Base-by-base conservation (phyloP, 2,888 invertebrate species). In the Trissoscelio sp. region DNA sequence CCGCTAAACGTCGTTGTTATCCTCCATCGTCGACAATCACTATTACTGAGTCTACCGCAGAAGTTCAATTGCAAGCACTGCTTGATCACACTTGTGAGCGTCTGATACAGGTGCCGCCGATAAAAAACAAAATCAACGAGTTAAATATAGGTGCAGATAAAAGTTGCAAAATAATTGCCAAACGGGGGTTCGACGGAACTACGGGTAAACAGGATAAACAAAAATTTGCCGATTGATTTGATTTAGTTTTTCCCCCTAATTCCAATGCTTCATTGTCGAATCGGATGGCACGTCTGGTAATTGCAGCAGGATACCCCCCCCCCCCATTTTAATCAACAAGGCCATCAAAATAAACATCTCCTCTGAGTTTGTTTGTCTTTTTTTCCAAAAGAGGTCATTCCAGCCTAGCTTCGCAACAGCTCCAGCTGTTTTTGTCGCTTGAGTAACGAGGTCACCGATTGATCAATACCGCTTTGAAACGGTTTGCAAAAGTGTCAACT, bases 391-490 rank as follows among this genome's bases (percentile, higher is more conserved):
- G 31, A 67, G 75, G 75, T 77, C 75, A 77, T 20, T 37, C 5
- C 37, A 14, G 28, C 28, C 3, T 12, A 12, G 42, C 44, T 51
- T 55, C 2, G 44, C 22, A 34, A n/a, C 18, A 28, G 55, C 37
- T 57, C 16, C 79, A 80, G 69, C 73, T 69, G 79, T 55, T 60
- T 79, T 79, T 79, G 60, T 51, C 20, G 31, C 46, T 6, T 9
- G 67, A 57, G 34, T 69, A 79, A 74, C 55, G 62, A 74, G 74
- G 80, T 80, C 80, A 80, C 44, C 64, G 55, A 80, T 74, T 53
- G 74, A 80, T 80, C 74, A 75, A 74, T 74, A 74, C 20, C 22
- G 62, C 48, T 57, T 57, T 64, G 44, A 75, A 75, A 70, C 14
- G 31, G 58, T 48, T 66, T 18, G 48, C 48, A 80, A 70, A 75